phyloP scores from a whole-genome alignment of 2,888 invertebrate genomes.

The Iselma pallidipennis region DNA sequence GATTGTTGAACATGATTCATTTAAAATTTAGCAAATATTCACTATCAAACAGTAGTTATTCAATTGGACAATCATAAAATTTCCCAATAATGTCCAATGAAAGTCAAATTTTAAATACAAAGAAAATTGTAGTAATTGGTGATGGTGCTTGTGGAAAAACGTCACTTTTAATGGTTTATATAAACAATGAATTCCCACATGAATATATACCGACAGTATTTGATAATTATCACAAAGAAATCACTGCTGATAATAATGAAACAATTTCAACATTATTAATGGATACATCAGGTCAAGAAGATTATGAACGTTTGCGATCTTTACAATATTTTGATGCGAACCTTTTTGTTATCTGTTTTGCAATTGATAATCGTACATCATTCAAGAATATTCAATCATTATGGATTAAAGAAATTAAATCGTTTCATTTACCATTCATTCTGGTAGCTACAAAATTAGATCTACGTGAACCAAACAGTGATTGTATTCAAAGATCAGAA shows the following conservation, averaged over 20 bases:
- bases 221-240: slow-evolving; percentile 99
- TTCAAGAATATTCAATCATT: slow-evolving; percentile 99
- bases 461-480: slow-evolving; percentile 80
- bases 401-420: slow-evolving; percentile 98
- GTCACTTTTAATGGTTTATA: slow-evolving; percentile 97
- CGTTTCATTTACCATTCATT: slow-evolving; percentile 98
- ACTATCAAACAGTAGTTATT: neutral
- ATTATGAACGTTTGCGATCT: slow-evolving; percentile 94
- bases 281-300: slow-evolving; percentile 99
- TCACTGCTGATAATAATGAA: slow-evolving; percentile 90
- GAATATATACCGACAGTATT: slow-evolving; percentile 99
- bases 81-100: neutral
- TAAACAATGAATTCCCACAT: slow-evolving; percentile 99
- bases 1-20: too few relatives aligned
- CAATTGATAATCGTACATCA: slow-evolving; percentile 98
- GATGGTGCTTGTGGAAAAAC: slow-evolving; percentile 99
- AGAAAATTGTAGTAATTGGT: slow-evolving; percentile 97
- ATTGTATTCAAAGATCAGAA: slow-evolving; percentile 77
- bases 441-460: slow-evolving; percentile 99
- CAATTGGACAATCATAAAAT: too few relatives aligned
- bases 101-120: slow-evolving; percentile 49
- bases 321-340: slow-evolving; percentile 98
- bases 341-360: slow-evolving; percentile 99
- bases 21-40: too few relatives aligned
- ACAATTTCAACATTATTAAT: slow-evolving; percentile 92